A percentile compares a stretch with the other conserved stretches of the same genome.
Evolutionary conservation across 2,797 vertebrate genomes (phyloP).

Genomic region (Sarcophilus harrisii): DNA sequence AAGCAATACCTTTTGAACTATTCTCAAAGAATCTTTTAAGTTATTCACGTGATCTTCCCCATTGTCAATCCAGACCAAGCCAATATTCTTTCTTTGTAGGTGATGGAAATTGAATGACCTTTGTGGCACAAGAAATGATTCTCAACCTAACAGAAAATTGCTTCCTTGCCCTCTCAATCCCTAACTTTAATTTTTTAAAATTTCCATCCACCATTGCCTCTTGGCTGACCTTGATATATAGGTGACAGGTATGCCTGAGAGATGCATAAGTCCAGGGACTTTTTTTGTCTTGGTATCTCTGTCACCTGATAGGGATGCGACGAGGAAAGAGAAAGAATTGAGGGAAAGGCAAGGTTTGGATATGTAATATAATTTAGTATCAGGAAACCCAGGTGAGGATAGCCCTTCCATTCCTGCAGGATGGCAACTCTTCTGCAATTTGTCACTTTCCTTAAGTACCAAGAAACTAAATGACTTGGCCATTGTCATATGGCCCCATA

Average conservation of each 20-base stretch:
- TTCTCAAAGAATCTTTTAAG: conserved; percentile 54
- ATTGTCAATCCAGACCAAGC: no score
- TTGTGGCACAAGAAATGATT: neutral
- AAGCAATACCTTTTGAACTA: neutral
- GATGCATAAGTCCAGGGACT: neutral
- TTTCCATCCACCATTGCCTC: conserved; percentile 50
- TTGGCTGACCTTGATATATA: conserved; percentile 72
- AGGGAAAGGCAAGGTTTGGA: neutral
- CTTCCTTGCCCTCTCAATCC: conserved; percentile 34
- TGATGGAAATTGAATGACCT: no score
- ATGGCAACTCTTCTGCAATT: neutral
- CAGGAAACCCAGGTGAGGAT: neutral
- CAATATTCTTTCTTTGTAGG: no score
- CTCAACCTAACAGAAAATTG: conserved; percentile 22
- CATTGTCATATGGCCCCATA: neutral
- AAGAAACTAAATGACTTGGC: neutral
- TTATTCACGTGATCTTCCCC: neutral
- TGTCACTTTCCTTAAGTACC: neutral
- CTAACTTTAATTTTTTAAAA: conserved; percentile 33
- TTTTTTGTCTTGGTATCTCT: neutral
- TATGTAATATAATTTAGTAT: neutral
- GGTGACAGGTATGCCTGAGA: conserved; percentile 2
- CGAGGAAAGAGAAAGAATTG: neutral
- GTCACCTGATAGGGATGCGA: neutral
- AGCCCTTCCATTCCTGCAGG: neutral